phyloP scores from a whole-genome alignment of 2,113 vertebrate genomes.

The Podarcis raffonei region DNA sequence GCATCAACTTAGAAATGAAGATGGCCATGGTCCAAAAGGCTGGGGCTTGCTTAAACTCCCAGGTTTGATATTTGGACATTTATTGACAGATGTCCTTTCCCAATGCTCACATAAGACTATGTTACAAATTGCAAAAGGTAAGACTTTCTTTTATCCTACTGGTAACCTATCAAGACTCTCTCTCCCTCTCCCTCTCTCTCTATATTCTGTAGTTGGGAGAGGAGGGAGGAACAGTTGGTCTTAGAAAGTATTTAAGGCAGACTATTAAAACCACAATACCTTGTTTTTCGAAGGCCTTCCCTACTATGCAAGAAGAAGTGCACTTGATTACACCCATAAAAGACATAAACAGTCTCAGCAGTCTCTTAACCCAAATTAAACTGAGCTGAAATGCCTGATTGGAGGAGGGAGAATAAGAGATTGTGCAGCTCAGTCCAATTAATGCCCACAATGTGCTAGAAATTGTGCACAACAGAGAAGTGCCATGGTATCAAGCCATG shows the following conservation, averaged over 20 bases:
- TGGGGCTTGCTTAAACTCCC: background rate
- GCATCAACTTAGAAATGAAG: constrained; percentile 29
- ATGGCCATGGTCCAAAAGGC: background rate
- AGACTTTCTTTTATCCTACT: constrained; percentile 38
- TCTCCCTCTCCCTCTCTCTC: too few relatives aligned
- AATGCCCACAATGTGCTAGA: background rate
- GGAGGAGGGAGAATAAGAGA: constrained; percentile 11
- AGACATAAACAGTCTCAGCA: constrained; percentile 39
- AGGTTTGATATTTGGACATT: background rate
- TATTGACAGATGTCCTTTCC: constrained; percentile 33
- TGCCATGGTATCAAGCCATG: background rate
- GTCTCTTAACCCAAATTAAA: constrained; percentile 26
- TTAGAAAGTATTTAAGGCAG: constrained; percentile 27
- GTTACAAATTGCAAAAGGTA: constrained; percentile 44
- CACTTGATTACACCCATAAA: background rate
- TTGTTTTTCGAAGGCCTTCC: constrained; percentile 31
- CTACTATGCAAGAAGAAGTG: background rate
- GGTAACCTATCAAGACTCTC: constrained; percentile 38
- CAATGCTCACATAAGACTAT: constrained; percentile 43
- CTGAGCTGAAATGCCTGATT: background rate
- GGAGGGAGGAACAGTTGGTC: background rate
- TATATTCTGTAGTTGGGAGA: constrained; percentile 16
- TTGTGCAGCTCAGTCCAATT: background rate
- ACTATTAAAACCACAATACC: background rate
- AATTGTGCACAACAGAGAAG: background rate